Conservation (phyloP, 2,888 invertebrate genomes). For the Diarsia rubi region DNA sequence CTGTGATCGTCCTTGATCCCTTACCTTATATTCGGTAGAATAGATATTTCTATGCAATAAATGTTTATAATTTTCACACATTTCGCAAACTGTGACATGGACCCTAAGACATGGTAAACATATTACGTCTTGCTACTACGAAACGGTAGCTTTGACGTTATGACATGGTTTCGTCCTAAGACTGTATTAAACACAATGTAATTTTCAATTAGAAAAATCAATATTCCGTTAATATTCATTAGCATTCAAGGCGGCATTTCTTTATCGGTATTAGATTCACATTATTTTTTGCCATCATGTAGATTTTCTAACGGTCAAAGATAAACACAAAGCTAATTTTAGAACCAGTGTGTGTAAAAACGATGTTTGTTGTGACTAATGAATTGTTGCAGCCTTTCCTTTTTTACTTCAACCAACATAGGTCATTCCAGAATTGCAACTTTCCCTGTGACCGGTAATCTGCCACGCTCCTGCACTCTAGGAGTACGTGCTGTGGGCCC, state of each 20-base stretch:
- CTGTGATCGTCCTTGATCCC: conserved; percentile 57
- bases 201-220: conserved; percentile 19
- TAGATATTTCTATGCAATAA: conserved; percentile 39
- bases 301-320: neutral
- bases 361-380: neutral
- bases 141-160: conserved; percentile 4
- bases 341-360: neutral
- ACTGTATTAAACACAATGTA: neutral
- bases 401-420: no score
- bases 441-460: no score
- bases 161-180: neutral
- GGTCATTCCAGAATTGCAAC: no score
- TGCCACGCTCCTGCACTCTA: no score
- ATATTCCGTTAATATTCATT: conserved; percentile 34
- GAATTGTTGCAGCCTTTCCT: neutral
- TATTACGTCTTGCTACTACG: conserved; percentile 5
- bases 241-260: conserved; percentile 42
- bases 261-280: conserved; percentile 14
- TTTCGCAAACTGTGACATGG: conserved; percentile 30
- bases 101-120: conserved; percentile 35
- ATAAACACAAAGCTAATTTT: conserved; percentile 11
- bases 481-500: no score
- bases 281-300: conserved; percentile 30
- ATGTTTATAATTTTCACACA: conserved; percentile 51
- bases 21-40: conserved; percentile 43